A percentile compares a stretch with the other conserved stretches of the same genome.
phyloP scores from a whole-genome alignment of 2,113 vertebrate genomes.

The Macheiramphus alcinus region DNA sequence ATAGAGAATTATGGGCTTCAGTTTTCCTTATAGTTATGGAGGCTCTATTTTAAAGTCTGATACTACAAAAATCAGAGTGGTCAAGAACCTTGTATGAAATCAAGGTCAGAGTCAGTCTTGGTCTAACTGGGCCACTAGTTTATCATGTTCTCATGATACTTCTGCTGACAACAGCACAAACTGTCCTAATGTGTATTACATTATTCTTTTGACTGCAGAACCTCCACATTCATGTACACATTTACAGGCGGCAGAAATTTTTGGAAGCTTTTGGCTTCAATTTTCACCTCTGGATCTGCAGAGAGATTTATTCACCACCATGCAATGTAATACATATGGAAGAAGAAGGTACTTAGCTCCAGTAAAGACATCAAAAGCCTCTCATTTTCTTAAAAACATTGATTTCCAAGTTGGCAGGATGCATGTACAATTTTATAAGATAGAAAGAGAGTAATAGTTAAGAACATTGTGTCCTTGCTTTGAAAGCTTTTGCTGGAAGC shows the following conservation, averaged over 20 bases:
- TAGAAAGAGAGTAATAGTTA: not conserved
- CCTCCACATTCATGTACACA: not conserved
- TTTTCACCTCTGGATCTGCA: not conserved
- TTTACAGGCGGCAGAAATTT: not conserved
- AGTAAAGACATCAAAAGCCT: not conserved
- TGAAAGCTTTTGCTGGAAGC: constrained; percentile 2
- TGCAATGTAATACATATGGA: not conserved
- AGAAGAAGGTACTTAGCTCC: not conserved
- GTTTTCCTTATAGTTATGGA: not conserved
- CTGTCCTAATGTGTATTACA: not conserved
- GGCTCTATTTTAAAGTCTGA: not conserved
- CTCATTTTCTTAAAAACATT: not conserved
- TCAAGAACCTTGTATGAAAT: not conserved
- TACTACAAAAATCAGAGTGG: not conserved
- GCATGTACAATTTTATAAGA: not conserved
- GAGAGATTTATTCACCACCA: not conserved
- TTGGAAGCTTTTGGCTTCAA: not conserved
- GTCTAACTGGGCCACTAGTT: not conserved
- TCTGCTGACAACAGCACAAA: not conserved
- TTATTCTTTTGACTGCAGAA: not conserved
- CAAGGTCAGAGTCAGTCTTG: not conserved
- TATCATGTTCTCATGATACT: not conserved
- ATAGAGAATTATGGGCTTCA: not conserved
- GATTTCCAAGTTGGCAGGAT: not conserved
- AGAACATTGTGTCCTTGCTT: not conserved